Evolutionary conservation across 2,113 vertebrate species (phyloP).

Genomic region (Paraplagusia blochii): DNA sequence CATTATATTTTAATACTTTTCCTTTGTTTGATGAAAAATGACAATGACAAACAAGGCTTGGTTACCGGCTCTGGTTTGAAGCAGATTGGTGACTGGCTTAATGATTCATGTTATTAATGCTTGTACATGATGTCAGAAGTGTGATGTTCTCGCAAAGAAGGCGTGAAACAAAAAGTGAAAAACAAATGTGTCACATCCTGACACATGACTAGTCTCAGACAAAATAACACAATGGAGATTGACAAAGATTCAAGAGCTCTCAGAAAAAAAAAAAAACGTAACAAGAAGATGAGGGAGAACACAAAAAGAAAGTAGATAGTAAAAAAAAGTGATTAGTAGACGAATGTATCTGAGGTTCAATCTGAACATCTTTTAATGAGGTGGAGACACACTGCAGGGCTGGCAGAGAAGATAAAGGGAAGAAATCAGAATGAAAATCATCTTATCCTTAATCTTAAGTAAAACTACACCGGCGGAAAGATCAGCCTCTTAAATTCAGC

Average conservation of each 20-base stretch:
- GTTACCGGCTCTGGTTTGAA: no score
- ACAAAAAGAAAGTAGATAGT: conserved; percentile 26
- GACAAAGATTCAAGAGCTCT: no score
- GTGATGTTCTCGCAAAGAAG: no score
- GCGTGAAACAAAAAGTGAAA: neutral
- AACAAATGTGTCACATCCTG: conserved; percentile 6
- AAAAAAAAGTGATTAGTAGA: conserved; percentile 29
- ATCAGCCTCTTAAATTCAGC: conserved; percentile 32
- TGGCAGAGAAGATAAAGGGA: conserved; percentile 33
- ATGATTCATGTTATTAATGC: no score
- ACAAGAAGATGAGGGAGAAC: conserved; percentile 12
- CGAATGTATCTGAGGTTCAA: conserved; percentile 51
- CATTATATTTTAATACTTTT: no score
- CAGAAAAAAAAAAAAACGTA: no score
- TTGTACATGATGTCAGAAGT: no score
- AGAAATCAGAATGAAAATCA: conserved; percentile 47
- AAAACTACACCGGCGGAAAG: conserved; percentile 30
- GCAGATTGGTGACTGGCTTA: no score
- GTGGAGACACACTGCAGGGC: conserved; percentile 15
- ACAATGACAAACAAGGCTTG: no score
- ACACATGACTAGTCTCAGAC: conserved; percentile 6
- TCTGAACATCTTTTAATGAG: conserved; percentile 49
- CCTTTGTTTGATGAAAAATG: no score
- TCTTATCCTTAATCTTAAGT: conserved; percentile 40
- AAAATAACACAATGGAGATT: conserved; percentile 21